Evolutionary conservation across 2,888 invertebrate genomes (phyloP).

Genomic region (Phalangium opilio): DNA sequence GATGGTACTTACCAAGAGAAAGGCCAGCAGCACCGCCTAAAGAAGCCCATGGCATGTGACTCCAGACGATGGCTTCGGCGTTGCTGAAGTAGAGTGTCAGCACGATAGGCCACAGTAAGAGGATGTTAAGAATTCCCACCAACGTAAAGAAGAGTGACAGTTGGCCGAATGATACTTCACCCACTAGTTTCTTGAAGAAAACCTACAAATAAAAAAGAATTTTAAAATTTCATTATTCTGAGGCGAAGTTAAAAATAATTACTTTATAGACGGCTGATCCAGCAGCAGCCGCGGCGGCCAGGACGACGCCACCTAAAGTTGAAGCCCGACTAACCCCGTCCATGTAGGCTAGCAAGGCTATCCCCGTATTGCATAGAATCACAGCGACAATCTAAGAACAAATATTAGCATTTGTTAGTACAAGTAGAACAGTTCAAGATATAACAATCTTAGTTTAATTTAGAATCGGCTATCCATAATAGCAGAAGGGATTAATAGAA

Average conservation of each 20-base stretch:
- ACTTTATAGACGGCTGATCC: conserved; percentile 90
- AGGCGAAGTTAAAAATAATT: conserved; percentile 16
- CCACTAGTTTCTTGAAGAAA: conserved; percentile 82
- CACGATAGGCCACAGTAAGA: conserved; percentile 80
- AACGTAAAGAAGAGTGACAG: conserved; percentile 84
- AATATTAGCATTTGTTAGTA: conserved; percentile 2
- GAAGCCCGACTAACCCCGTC: conserved; percentile 81
- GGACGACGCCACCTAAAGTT: conserved; percentile 67
- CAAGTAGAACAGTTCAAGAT: no score
- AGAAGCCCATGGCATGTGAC: conserved; percentile 72
- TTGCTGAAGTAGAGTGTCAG: conserved; percentile 55
- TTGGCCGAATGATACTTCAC: conserved; percentile 80
- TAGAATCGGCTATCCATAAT: no score
- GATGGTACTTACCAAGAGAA: conserved; percentile 2
- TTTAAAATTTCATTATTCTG: not conserved
- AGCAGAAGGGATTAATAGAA: no score
- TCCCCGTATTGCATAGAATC: conserved; percentile 83
- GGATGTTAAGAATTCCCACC: conserved; percentile 71
- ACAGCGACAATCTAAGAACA: conserved; percentile 70
- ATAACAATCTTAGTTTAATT: no score
- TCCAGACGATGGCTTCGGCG: conserved; percentile 65
- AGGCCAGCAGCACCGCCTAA: conserved; percentile 47
- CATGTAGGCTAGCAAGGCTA: conserved; percentile 85
- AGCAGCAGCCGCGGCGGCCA: conserved; percentile 74
- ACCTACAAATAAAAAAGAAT: conserved; percentile 43